Evolutionary conservation across 1,140 invertebrate genomes (phyloP), one percentile per base, ranked within the genome.

Genomic region (Drosophila truncata): DNA sequence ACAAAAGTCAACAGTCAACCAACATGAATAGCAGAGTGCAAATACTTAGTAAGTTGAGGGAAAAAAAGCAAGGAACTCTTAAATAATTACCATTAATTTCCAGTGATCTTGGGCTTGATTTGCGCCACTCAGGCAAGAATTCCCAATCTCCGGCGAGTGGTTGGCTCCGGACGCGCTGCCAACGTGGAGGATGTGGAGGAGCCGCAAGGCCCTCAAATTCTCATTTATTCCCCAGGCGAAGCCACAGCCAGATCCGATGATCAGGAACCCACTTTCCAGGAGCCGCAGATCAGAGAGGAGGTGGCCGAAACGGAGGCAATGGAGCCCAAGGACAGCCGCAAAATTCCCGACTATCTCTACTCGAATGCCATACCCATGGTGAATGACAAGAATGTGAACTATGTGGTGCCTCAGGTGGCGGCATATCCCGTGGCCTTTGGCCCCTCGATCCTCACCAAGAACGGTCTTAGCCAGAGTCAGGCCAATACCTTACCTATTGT

Each of bases 291-390:
- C 25, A 20, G 70, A 1, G 85, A 91, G 33, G 66, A 70, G 14
- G 63, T 31, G 1, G 5, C 31, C 4, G 71, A 90, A 0, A 0
- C 59, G 0, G 75, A 90, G n/a, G 1, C n/a, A 2, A n/a, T 50
- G 16, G 49, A 50, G 27, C 0, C 49, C 49, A 92, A 92, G 33
- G 91, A 92, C 20, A 66, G 79, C 7, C 81, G 91, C 39, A 92
- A 91, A 35, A 80, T 92, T 10, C 91, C 91, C 20, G 91, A 92
- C 10, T 92, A 92, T 64, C 62, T 92, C 1, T 92, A 92, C 47
- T 70, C 91, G 5, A 92, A 85, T 66, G 23, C 91, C 18, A 92
- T 92, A 39, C 91, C 91, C 60, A 78, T 92, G 76, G 63, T 85
- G 10, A 84, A 80, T 18, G 91, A 92, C 42, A 77, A 87, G 54